phyloP scores from a whole-genome alignment of 2,113 vertebrate genomes.

The Aphyosemion australe region DNA sequence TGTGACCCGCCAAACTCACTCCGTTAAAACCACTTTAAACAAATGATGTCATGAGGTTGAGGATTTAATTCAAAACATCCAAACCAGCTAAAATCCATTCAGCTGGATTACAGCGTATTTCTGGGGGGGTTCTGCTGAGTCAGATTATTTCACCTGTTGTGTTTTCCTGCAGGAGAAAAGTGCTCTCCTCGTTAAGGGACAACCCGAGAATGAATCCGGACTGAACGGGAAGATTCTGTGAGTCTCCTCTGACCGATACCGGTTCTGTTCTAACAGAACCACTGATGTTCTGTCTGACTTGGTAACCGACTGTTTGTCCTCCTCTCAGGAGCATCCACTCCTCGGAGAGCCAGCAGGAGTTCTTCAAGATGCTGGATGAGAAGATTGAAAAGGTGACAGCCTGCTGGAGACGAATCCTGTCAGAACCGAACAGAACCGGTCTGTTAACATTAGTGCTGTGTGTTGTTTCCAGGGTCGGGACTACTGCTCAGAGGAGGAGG shows the following conservation, averaged over 20 bases:
- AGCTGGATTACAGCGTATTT: no score
- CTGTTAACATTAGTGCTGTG: background rate
- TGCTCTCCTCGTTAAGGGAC: conserved; percentile 72
- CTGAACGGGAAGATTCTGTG: conserved; percentile 77
- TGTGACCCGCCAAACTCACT: no score
- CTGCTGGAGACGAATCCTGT: conserved; percentile 43
- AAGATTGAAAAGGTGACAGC: conserved; percentile 92
- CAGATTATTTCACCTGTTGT: background rate
- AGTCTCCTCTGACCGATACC: conserved; percentile 19
- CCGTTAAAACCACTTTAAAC: no score
- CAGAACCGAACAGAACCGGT: background rate
- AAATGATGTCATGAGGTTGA: no score
- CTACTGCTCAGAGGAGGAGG: conserved; percentile 95
- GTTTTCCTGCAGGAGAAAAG: conserved; percentile 71
- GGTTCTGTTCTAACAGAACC: background rate
- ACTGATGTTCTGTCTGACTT: background rate
- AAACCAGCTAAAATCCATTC: no score
- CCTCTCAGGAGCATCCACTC: conserved; percentile 91
- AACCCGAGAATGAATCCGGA: conserved; percentile 60
- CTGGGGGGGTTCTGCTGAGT: no score
- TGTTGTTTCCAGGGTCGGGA: conserved; percentile 85
- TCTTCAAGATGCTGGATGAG: conserved; percentile 98
- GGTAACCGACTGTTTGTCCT: conserved; percentile 4
- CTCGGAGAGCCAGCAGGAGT: conserved; percentile 98
- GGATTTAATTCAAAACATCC: no score